A percentile compares a stretch with the other conserved stretches of the same genome.
phyloP scores from a whole-genome alignment of 2,113 vertebrate species.

The Sander lucioperca region DNA sequence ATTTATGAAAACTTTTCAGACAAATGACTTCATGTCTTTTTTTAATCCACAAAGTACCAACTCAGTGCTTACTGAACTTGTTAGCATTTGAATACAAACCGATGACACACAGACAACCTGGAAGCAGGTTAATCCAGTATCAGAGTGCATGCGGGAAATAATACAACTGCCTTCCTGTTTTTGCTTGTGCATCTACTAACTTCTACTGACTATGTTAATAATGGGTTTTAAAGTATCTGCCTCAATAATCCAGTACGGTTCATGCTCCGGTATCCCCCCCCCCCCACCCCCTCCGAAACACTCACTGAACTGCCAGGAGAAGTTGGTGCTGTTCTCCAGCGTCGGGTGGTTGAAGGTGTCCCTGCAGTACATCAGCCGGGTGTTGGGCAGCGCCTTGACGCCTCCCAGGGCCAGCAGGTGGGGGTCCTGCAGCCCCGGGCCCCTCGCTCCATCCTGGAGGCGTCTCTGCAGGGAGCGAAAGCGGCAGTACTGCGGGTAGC shows the following conservation, averaged over 20 bases:
- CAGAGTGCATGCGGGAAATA: not conserved
- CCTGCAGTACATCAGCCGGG: constrained; percentile 84
- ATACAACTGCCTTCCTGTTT: not conserved
- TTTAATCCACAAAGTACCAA: not conserved
- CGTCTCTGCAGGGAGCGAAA: constrained; percentile 85
- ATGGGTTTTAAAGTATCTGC: not conserved
- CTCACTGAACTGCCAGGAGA: constrained; percentile 85
- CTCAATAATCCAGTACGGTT: not conserved
- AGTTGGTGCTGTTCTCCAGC: constrained; percentile 78
- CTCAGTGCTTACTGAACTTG: no score
- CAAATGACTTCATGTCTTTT: not conserved
- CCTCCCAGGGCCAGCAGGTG: constrained; percentile 84
- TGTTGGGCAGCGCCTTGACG: constrained; percentile 70
- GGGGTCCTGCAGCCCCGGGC: constrained; percentile 68
- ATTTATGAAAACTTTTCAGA: no score
- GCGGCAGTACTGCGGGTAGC: constrained; percentile 88
- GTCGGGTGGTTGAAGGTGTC: constrained; percentile 87
- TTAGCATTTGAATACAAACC: no score
- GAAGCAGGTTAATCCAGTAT: no score
- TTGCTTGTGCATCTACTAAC: not conserved
- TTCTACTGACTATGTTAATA: no score
- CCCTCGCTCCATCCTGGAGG: constrained; percentile 65
- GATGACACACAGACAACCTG: no score
- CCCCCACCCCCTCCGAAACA: no score
- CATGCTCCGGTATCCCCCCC: no score